Conservation (phyloP, 2,888 invertebrate genomes). For the Trichopoda pennipes region DNA sequence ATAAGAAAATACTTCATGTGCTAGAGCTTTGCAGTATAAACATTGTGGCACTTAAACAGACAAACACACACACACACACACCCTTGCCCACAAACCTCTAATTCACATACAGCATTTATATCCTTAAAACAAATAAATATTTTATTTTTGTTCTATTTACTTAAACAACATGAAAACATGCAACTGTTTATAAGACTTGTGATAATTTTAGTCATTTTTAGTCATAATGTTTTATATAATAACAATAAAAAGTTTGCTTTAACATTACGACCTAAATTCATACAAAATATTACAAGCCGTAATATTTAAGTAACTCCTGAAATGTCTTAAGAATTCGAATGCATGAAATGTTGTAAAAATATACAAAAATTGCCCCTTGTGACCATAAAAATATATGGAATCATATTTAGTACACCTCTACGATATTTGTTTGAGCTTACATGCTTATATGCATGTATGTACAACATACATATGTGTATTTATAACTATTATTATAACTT, state of each 20-base stretch:
- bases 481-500: constrained; percentile 65
- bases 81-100: no score
- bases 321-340: constrained; percentile 48
- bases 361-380: constrained; percentile 46
- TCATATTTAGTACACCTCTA: constrained; percentile 12
- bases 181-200: constrained; percentile 46
- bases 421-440: no score
- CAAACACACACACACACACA: background rate
- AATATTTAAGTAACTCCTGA: constrained; percentile 58
- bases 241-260: constrained; percentile 57
- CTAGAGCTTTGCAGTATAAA: constrained; percentile 60
- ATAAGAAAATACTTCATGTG: constrained; percentile 63
- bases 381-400: constrained; percentile 65
- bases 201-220: constrained; percentile 52
- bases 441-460: background rate
- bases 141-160: constrained; percentile 4
- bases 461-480: background rate
- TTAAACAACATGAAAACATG: constrained; percentile 59
- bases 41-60: constrained; percentile 14
- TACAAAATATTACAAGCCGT: background rate
- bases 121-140: constrained; percentile 55
- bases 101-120: constrained; percentile 12
- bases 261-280: constrained; percentile 35
- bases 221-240: constrained; percentile 50
- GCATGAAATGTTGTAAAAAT: background rate